phyloP scores from a whole-genome alignment of 2,113 vertebrate genomes.

The Damaliscus lunatus region DNA sequence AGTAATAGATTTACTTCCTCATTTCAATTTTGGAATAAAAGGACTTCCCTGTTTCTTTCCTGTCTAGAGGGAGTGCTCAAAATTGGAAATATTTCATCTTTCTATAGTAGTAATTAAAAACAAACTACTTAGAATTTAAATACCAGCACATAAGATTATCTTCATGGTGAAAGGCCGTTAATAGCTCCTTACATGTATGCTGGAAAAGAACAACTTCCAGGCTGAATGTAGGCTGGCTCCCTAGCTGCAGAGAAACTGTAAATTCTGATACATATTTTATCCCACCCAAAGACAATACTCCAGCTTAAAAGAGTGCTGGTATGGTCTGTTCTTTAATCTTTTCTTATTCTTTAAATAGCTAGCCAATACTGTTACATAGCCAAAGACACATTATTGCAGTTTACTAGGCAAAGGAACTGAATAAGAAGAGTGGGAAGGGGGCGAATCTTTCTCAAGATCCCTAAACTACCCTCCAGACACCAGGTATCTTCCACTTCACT shows the following conservation, averaged over 20 bases:
- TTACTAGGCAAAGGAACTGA: background rate
- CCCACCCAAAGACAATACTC: background rate
- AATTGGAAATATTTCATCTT: background rate
- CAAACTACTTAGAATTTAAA: background rate
- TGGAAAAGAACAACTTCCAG: background rate
- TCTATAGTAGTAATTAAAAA: background rate
- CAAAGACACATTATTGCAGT: background rate
- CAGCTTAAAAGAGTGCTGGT: background rate
- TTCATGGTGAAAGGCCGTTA: background rate
- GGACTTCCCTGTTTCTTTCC: background rate
- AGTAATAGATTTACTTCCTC: background rate
- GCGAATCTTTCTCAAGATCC: background rate
- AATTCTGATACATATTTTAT: background rate
- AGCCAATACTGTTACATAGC: background rate
- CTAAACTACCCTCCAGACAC: background rate
- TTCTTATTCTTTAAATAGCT: background rate
- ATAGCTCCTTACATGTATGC: background rate
- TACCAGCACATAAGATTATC: background rate
- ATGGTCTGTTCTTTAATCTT: slow-evolving; percentile 26
- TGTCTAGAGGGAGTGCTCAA: background rate
- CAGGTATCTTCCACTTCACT: background rate
- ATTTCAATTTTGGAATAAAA: background rate
- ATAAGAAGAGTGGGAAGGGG: background rate
- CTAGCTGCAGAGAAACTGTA: background rate
- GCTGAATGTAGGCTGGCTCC: background rate